phyloP scores from a whole-genome alignment of 1,140 invertebrate genomes.

The Wasmannia auropunctata region DNA sequence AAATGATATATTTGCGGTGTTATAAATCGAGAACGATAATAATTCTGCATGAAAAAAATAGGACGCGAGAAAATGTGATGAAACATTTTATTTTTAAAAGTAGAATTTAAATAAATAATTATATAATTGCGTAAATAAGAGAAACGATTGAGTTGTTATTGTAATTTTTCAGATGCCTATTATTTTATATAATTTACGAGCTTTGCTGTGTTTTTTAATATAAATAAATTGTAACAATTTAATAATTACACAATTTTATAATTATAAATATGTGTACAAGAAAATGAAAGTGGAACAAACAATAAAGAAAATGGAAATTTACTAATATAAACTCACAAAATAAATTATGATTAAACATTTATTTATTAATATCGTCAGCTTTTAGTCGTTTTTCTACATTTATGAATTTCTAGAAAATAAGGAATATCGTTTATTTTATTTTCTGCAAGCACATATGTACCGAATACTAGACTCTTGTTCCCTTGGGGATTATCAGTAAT shows the following conservation, averaged over 20 bases:
- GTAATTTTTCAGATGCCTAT: background rate
- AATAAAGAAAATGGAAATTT: background rate
- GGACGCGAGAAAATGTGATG: background rate
- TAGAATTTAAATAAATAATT: background rate
- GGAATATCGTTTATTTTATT: background rate
- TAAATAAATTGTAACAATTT: background rate
- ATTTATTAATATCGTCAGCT: background rate
- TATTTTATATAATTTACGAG: background rate
- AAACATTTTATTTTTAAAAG: background rate
- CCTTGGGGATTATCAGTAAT: background rate
- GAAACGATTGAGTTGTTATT: background rate
- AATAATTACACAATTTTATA: background rate
- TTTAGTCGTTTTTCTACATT: background rate
- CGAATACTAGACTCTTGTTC: background rate
- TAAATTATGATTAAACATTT: constrained; percentile 1
- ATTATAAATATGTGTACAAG: background rate
- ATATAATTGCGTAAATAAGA: background rate
- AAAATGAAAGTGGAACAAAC: background rate
- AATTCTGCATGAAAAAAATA: background rate
- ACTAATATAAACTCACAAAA: background rate
- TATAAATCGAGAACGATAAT: background rate
- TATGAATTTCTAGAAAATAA: background rate
- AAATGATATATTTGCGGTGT: background rate
- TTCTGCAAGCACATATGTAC: background rate
- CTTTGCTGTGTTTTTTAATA: background rate